Percentiles rank a stretch among this genome's conserved stretches.
Conservation (phyloP, 2,113 vertebrate genomes). For the Xenopus tropicalis region UCB_Xtro_10.0 CM004444.2:42100501-42101000, state of each 20-base stretch:
- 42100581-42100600: too few species aligned
- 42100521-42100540: too few species aligned
- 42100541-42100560: too few species aligned
- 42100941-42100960: constrained; percentile 17
- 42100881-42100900: constrained; percentile 17
- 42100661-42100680: not conserved
- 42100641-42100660: not conserved
- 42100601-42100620: too few species aligned
- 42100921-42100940: constrained; percentile 17
- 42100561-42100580: too few species aligned
- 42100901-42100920: constrained; percentile 25
- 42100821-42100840: constrained; percentile 38
- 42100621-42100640: too few species aligned
- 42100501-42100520: too few species aligned
- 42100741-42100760: constrained; percentile 34
- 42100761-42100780: constrained; percentile 42
- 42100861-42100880: constrained; percentile 32
- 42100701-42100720: constrained; percentile 31
- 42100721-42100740: constrained; percentile 36
- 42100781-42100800: constrained; percentile 41
- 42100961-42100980: constrained; percentile 4
- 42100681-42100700: constrained; percentile 14
- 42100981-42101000: too few species aligned
- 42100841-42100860: constrained; percentile 28
- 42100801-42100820: constrained; percentile 39